Percentiles rank a stretch among this genome's conserved stretches.
phyloP scores from a whole-genome alignment of 2,888 invertebrate genomes.

The Matsumyia berberina region DNA sequence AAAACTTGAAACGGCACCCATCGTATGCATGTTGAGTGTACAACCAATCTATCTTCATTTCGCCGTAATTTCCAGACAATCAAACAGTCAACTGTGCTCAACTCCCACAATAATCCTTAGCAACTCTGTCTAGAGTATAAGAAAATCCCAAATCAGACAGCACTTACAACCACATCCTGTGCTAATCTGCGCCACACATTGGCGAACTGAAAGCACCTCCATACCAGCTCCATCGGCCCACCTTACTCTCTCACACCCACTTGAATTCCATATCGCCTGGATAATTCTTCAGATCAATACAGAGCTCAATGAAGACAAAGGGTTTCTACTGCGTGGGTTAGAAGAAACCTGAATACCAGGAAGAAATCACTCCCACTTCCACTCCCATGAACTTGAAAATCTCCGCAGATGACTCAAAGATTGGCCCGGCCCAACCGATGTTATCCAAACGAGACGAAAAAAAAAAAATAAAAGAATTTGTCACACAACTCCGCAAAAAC shows the following conservation, averaged over 20 bases:
- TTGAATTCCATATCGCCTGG: slow-evolving; percentile 26
- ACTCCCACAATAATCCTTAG: slow-evolving; percentile 57
- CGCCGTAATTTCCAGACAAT: slow-evolving; percentile 64
- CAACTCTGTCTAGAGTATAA: slow-evolving; percentile 46
- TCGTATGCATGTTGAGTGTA: background rate
- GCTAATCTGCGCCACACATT: slow-evolving; percentile 43
- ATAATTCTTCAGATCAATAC: slow-evolving; percentile 42
- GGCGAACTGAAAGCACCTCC: slow-evolving; percentile 49
- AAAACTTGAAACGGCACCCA: background rate
- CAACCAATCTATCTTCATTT: slow-evolving; percentile 57
- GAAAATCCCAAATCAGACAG: slow-evolving; percentile 58
- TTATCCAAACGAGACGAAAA: slow-evolving; percentile 47
- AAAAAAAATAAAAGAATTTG: slow-evolving; percentile 43
- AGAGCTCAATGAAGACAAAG: slow-evolving; percentile 50
- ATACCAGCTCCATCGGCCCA: slow-evolving; percentile 52
- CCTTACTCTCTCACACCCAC: slow-evolving; percentile 54
- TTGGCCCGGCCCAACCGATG: slow-evolving; percentile 49
- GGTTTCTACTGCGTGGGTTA: slow-evolving; percentile 61
- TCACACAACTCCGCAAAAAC: slow-evolving; percentile 43
- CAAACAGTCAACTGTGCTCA: slow-evolving; percentile 46
- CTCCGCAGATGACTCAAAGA: slow-evolving; percentile 49
- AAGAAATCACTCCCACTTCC: slow-evolving; percentile 41
- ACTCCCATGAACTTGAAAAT: slow-evolving; percentile 58
- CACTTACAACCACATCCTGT: slow-evolving; percentile 58
- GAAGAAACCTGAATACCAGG: background rate